Evolutionary conservation across 2,888 invertebrate species (phyloP), one percentile per base, ranked within the genome.

Genomic region (Ditula angustiorana): DNA sequence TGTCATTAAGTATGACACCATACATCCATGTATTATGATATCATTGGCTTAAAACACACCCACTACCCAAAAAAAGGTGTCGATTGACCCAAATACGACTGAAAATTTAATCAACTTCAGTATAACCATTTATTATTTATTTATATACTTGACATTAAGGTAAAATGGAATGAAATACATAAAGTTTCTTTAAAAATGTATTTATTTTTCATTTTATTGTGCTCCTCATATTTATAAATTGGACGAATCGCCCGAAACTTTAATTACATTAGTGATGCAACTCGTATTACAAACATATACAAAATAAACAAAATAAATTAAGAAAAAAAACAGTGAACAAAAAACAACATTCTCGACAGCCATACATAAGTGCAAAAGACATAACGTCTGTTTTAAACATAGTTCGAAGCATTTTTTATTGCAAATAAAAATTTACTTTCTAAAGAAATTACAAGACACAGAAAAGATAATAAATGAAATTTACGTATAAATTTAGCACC

Each of bases 171-270:
- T 68, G 46, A 81, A 79, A 82, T 71, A 65, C 68, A 58, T 53
- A 13, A 44, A 61, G 10, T 65, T 79, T 83, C 84, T 83, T 87
- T 88, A 91, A 83, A 92, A 92, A 91, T 87, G 81, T 91, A 90
- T 90, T 91, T 91, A 87, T 87, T 90, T 88, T 88, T 88, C 84
- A 87, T 88, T 88, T 91, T 92, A 91, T 91, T 91, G 90, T 92
- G 92, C 92, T 91, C 80, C 78, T 90, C 88, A 87, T 89, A 88
- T 86, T 90, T 81, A 88, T 86, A 87, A 86, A 87, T 77, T 70
- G 83, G 86, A 86, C 87, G 76, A 69, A 69, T 58, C 67, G 84
- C 74, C 86, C 86, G 74, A 84, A 82, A 82, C 80, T 83, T 81
- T 78, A 79, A 82, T 84, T 86, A 85, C 80, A 88, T 81, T 83